Evolutionary conservation across 2,113 vertebrate genomes (phyloP).

Genomic region (Panthera uncia): DNA sequence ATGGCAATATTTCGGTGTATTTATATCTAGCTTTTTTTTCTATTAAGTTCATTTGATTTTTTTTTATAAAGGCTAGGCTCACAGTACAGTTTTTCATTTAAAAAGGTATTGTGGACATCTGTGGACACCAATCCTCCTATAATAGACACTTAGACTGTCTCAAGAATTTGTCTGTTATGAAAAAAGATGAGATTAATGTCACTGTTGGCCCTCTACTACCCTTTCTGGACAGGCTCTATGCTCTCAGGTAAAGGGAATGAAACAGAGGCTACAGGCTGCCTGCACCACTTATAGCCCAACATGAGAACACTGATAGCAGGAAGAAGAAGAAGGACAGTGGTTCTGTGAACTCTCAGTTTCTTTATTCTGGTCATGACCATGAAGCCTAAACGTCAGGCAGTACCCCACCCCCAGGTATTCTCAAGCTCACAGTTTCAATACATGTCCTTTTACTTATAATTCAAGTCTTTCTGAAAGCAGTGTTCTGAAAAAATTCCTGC

Average conservation of each 20-base stretch:
- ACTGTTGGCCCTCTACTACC: no score
- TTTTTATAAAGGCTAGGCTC: background rate
- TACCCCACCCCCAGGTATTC: background rate
- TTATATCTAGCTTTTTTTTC: conserved; percentile 12
- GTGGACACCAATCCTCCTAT: background rate
- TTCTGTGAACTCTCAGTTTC: background rate
- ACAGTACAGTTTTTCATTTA: background rate
- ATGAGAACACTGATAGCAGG: fast-evolving
- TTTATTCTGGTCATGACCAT: background rate
- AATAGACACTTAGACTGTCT: background rate
- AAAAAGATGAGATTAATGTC: background rate
- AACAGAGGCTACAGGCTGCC: background rate
- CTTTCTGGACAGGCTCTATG: background rate
- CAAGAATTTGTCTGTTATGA: background rate
- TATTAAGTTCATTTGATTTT: background rate
- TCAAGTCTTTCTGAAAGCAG: background rate
- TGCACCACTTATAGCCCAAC: background rate
- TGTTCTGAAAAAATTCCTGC: background rate
- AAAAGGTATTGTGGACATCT: background rate
- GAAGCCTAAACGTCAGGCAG: background rate
- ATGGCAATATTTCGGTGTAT: background rate
- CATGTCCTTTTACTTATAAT: background rate
- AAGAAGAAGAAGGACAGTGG: background rate
- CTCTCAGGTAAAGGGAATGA: background rate
- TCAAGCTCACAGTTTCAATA: background rate